Percentiles rank a stretch among this genome's conserved stretches.
These are phyloP conservation scores for Melanotaenia nigrans DNA, from an alignment of 2,797 vertebrate genomes.

Conservation along the genomic window DNA sequence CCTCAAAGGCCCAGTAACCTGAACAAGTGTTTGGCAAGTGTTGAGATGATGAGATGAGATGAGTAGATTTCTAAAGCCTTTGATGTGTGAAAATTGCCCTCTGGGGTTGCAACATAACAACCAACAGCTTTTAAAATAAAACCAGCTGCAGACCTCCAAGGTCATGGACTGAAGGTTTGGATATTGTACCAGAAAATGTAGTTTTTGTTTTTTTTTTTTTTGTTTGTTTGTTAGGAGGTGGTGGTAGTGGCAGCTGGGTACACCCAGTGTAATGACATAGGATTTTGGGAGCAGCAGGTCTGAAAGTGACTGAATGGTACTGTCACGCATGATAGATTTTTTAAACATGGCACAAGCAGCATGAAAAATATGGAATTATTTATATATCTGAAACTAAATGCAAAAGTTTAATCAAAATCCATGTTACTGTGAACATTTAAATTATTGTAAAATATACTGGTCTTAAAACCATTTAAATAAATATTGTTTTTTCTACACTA, in stretches of 20 bases:
- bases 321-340: neutral
- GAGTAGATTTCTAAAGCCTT: constrained; percentile 37
- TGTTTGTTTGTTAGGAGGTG: neutral
- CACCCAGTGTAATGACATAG: neutral
- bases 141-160: constrained; percentile 40
- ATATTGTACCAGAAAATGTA: constrained; percentile 44
- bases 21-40: constrained; percentile 37
- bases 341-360: neutral
- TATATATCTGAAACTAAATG: neutral
- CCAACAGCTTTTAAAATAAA: constrained; percentile 26
- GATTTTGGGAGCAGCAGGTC: too few relatives aligned
- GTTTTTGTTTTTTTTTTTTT: neutral
- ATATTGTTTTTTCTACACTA: neutral
- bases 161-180: constrained; percentile 14
- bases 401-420: neutral
- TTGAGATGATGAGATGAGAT: constrained; percentile 23
- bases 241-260: neutral
- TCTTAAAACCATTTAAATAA: neutral
- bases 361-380: neutral
- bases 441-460: neutral
- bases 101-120: constrained; percentile 38
- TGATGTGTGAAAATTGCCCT: constrained; percentile 45
- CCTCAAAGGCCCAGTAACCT: constrained; percentile 43
- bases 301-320: neutral
- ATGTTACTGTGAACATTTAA: neutral